Evolutionary conservation across 2,888 invertebrate species (phyloP).

Genomic region (Hypolimnas misippus): DNA sequence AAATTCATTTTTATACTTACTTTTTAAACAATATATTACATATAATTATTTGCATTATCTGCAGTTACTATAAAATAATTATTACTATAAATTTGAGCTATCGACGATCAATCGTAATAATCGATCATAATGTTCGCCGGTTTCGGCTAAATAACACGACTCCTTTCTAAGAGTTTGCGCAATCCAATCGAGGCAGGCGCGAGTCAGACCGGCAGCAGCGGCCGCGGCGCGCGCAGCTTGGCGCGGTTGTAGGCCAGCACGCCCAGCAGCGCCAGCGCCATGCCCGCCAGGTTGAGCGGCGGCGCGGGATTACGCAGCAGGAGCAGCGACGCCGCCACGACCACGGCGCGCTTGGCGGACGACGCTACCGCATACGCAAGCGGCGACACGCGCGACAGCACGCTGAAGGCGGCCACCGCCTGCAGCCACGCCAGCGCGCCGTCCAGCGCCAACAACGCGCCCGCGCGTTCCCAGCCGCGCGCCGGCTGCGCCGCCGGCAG

Average conservation of each 20-base stretch:
- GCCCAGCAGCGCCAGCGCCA: constrained; percentile 94
- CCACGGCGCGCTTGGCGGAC: constrained; percentile 96
- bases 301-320: constrained; percentile 96
- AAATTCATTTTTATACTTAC: too few relatives aligned
- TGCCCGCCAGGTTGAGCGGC: constrained; percentile 92
- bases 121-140: neutral
- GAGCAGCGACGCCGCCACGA: constrained; percentile 94
- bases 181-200: too few relatives aligned
- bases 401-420: constrained; percentile 97
- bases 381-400: constrained; percentile 95
- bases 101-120: neutral
- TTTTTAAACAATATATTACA: neutral
- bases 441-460: constrained; percentile 81
- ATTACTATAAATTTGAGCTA: constrained; percentile 2
- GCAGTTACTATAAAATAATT: neutral
- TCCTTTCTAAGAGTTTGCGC: too few relatives aligned
- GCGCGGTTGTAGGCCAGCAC: constrained; percentile 93
- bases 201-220: constrained; percentile 53
- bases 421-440: constrained; percentile 97
- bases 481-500: constrained; percentile 49
- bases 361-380: constrained; percentile 98
- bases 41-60: constrained; percentile 1
- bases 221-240: constrained; percentile 47
- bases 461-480: constrained; percentile 39
- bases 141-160: neutral